These are phyloP conservation scores for Branchinecta sandiegonensis DNA, from an alignment of 2,888 invertebrate genomes.

Conservation along the genomic window DNA sequence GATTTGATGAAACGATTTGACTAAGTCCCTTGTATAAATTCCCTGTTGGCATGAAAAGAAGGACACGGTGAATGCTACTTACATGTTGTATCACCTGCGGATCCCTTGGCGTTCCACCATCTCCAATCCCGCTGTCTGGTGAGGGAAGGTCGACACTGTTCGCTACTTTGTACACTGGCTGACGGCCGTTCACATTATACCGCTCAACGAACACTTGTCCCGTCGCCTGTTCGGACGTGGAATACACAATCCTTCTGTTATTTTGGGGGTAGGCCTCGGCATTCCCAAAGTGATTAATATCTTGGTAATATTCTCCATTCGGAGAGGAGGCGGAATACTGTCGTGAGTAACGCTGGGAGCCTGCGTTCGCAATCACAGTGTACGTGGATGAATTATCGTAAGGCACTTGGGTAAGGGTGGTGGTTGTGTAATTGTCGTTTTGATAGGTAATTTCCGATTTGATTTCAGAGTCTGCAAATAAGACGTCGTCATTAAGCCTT, in stretches of 20 bases:
- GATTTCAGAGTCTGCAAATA: slow-evolving; percentile 16
- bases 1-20: too few species aligned
- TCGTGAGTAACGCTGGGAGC: neutral
- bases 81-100: slow-evolving; percentile 46
- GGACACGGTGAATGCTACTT: slow-evolving; percentile 18
- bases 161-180: slow-evolving; percentile 36
- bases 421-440: neutral
- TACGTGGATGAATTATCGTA: neutral
- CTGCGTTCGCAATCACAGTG: neutral
- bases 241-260: slow-evolving; percentile 12
- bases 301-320: slow-evolving; percentile 7
- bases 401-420: slow-evolving; percentile 11
- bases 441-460: slow-evolving; percentile 14
- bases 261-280: slow-evolving; percentile 4
- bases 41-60: too few species aligned
- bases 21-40: too few species aligned
- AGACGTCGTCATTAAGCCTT: neutral
- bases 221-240: slow-evolving; percentile 16
- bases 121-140: slow-evolving; percentile 89
- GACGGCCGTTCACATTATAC: neutral
- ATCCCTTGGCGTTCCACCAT: slow-evolving; percentile 78
- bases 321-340: slow-evolving; percentile 18
- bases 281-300: slow-evolving; percentile 4
- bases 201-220: slow-evolving; percentile 19
- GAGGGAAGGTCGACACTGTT: slow-evolving; percentile 87